These are phyloP conservation scores for Coptotermes formosanus DNA, from an alignment of 1,140 invertebrate species.

Conservation along the genomic window DNA sequence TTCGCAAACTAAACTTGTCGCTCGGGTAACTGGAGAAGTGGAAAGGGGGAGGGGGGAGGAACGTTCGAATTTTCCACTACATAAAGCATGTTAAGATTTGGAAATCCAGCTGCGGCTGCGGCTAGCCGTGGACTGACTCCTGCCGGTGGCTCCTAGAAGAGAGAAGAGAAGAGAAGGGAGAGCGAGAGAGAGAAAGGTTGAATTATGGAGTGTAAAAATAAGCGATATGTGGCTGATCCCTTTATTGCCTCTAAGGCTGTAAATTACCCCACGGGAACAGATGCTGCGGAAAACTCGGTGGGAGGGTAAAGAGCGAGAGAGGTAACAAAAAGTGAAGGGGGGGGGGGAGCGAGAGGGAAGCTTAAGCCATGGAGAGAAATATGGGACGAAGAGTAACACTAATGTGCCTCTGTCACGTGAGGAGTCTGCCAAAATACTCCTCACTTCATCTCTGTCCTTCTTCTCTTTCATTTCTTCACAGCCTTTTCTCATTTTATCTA, in stretches of 20 bases:
- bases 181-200: conserved; percentile 30
- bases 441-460: neutral
- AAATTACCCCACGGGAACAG: conserved; percentile 36
- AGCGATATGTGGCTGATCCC: conserved; percentile 37
- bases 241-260: conserved; percentile 37
- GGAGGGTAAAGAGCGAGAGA: neutral
- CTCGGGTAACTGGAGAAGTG: neutral
- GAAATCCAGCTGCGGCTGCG: neutral
- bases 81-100: conserved; percentile 37
- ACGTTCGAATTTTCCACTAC: conserved; percentile 36
- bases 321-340: neutral
- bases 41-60: neutral
- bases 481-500: neutral
- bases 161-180: too few relatives aligned
- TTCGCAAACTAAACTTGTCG: neutral
- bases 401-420: conserved; percentile 28
- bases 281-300: conserved; percentile 34
- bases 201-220: conserved; percentile 38
- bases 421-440: conserved; percentile 19
- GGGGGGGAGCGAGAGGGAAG: neutral
- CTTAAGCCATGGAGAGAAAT: conserved; percentile 27
- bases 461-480: neutral
- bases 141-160: neutral
- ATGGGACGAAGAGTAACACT: conserved; percentile 20
- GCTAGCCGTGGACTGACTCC: neutral